Evolutionary conservation across 2,113 vertebrate genomes (phyloP).

Genomic region (Dicentrarchus labrax): DNA sequence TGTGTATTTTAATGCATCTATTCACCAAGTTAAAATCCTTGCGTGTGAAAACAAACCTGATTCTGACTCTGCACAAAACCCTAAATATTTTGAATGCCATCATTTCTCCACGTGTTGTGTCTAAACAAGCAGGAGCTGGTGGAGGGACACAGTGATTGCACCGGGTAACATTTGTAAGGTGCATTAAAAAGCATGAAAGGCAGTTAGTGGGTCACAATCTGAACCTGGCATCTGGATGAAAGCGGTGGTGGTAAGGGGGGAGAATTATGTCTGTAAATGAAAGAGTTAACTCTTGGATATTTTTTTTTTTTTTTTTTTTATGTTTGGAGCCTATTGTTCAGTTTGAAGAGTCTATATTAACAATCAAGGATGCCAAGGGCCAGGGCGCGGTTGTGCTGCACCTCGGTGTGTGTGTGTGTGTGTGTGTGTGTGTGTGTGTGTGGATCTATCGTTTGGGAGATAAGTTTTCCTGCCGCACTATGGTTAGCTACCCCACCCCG

Average conservation of each 20-base stretch:
- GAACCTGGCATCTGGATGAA: slow-evolving; percentile 33
- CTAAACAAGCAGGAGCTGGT: not conserved
- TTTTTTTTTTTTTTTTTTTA: not conserved
- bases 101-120: slow-evolving; percentile 41
- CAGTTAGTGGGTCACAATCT: slow-evolving; percentile 45
- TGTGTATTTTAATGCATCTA: too few species aligned
- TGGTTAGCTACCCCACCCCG: slow-evolving; percentile 73
- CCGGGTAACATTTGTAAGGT: not conserved
- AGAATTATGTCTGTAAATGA: not conserved
- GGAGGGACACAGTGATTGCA: not conserved
- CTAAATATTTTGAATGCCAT: not conserved
- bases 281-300: not conserved
- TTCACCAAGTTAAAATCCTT: too few species aligned
- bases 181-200: not conserved
- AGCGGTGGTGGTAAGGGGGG: too few species aligned
- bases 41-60: too few species aligned
- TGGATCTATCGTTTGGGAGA: slow-evolving; percentile 56
- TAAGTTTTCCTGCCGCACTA: slow-evolving; percentile 76
- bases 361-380: slow-evolving; percentile 51
- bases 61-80: not conserved
- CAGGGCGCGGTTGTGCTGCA: slow-evolving; percentile 77
- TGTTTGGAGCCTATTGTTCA: slow-evolving; percentile 23
- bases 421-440: not conserved
- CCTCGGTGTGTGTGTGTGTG: slow-evolving; percentile 54
- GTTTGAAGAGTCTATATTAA: not conserved